A percentile compares a stretch with the other conserved stretches of the same genome.
These are phyloP conservation scores for Trachelus troglodyta DNA, from an alignment of 2,888 invertebrate genomes.

Conservation along the genomic window DNA sequence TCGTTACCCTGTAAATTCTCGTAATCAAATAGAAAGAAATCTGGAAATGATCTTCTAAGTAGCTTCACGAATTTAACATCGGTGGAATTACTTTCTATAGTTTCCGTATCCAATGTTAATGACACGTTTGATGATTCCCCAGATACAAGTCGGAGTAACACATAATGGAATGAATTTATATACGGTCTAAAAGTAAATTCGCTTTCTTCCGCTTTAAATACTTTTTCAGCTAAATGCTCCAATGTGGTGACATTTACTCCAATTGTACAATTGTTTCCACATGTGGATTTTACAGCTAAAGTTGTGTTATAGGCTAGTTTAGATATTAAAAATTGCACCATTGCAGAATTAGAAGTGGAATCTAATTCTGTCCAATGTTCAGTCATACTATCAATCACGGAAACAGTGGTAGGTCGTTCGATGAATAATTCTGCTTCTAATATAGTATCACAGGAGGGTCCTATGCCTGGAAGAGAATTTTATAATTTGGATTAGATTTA, in stretches of 20 bases:
- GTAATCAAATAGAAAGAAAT: slow-evolving; percentile 82
- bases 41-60: slow-evolving; percentile 74
- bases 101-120: slow-evolving; percentile 28
- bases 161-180: slow-evolving; percentile 47
- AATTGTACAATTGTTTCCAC: slow-evolving; percentile 51
- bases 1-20: slow-evolving; percentile 75
- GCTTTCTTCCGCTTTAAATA: slow-evolving; percentile 42
- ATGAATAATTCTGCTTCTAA: slow-evolving; percentile 75
- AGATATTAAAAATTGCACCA: slow-evolving; percentile 50
- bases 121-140: slow-evolving; percentile 44
- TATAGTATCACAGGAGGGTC: slow-evolving; percentile 75
- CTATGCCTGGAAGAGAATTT: slow-evolving; percentile 71
- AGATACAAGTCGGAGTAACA: slow-evolving; percentile 47
- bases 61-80: slow-evolving; percentile 62
- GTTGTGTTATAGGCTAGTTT: slow-evolving; percentile 36
- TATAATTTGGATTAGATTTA: neutral
- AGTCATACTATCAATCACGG: slow-evolving; percentile 26
- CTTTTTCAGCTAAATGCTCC: slow-evolving; percentile 33
- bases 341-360: slow-evolving; percentile 40
- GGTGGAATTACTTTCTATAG: slow-evolving; percentile 21
- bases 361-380: slow-evolving; percentile 39
- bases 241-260: slow-evolving; percentile 46
- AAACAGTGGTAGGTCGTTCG: slow-evolving; percentile 64
- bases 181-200: slow-evolving; percentile 49
- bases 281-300: slow-evolving; percentile 47